Conservation (phyloP, 2,113 vertebrate species). For the Mesocricetus auratus region DNA sequence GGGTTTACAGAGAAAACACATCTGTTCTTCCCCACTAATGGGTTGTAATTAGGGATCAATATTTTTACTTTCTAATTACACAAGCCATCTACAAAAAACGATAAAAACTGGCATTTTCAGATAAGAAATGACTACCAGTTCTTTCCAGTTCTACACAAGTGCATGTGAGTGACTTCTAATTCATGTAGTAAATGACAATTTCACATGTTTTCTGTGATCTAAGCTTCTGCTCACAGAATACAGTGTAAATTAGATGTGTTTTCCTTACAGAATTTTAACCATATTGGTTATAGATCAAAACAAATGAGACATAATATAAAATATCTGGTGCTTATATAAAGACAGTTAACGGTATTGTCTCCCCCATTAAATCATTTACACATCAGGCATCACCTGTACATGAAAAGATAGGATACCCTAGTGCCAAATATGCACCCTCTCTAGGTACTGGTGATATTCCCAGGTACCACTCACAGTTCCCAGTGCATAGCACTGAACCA, state of each 20-base stretch:
- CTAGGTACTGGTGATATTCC: neutral
- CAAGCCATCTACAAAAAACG: neutral
- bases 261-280: neutral
- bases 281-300: neutral
- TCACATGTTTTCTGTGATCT: neutral
- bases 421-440: neutral
- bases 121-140: conserved; percentile 40
- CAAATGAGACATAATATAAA: conserved; percentile 38
- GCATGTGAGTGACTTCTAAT: neutral
- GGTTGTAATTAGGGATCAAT: neutral
- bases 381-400: neutral
- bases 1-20: conserved; percentile 51
- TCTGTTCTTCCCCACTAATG: conserved; percentile 47
- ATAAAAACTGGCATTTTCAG: neutral
- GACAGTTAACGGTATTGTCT: neutral
- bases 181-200: neutral
- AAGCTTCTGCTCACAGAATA: neutral
- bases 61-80: neutral
- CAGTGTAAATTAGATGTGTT: conserved; percentile 6
- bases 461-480: neutral
- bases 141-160: neutral
- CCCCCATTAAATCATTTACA: neutral
- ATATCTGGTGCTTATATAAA: neutral
- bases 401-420: neutral
- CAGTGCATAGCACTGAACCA: neutral